Evolutionary conservation across 2,797 vertebrate species (phyloP).

Genomic region (Thamnophis elegans): DNA sequence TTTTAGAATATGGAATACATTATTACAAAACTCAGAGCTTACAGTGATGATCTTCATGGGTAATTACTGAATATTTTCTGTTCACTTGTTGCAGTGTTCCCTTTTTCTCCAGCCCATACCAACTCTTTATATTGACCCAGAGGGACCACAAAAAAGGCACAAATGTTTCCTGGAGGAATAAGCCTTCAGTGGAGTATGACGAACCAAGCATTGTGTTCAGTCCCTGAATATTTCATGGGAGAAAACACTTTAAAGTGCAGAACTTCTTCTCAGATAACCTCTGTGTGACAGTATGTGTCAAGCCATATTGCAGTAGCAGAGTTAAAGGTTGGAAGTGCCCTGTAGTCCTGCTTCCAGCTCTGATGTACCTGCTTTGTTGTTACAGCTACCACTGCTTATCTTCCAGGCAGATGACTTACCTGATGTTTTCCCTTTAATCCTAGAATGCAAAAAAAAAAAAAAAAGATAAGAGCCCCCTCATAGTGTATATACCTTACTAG

Average conservation of each 20-base stretch:
- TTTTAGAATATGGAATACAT: neutral
- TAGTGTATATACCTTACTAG: neutral
- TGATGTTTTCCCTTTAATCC: neutral
- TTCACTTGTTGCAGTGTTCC: slow-evolving; percentile 12
- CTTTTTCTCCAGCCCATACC: neutral
- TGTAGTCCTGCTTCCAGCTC: neutral
- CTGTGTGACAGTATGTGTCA: neutral
- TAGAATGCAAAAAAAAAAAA: neutral
- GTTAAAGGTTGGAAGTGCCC: neutral
- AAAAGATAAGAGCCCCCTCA: neutral
- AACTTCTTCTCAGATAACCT: neutral
- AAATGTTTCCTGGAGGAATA: neutral
- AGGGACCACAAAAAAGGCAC: neutral
- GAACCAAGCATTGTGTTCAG: neutral
- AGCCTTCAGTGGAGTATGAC: neutral
- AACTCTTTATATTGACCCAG: neutral
- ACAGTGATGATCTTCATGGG: neutral
- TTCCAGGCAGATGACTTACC: neutral
- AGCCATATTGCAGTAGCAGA: neutral
- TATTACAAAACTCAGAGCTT: slow-evolving; percentile 9
- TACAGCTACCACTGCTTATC: neutral
- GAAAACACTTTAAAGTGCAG: neutral
- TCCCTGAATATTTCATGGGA: neutral
- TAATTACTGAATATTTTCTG: slow-evolving; percentile 18
- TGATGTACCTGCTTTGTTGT: neutral